Percentiles rank a stretch among this genome's conserved stretches.
Evolutionary conservation across 2,888 invertebrate species (phyloP).

Genomic region (Dryobotodes eremita): DNA sequence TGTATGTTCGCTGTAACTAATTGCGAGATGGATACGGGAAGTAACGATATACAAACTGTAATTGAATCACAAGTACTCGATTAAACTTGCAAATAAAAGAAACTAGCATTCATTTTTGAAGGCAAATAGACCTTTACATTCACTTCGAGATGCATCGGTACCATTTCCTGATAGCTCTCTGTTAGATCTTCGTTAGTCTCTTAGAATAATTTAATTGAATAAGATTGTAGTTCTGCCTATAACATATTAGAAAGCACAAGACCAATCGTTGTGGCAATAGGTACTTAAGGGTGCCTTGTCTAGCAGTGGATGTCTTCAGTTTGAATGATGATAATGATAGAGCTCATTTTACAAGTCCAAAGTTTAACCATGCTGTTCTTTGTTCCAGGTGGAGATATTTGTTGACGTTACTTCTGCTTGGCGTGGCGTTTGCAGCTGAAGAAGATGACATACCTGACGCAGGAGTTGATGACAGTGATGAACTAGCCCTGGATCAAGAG

Average conservation of each 20-base stretch:
- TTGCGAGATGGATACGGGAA: conserved; percentile 46
- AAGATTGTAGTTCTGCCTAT: not conserved
- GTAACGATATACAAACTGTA: conserved; percentile 34
- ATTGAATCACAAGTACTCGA: conserved; percentile 48
- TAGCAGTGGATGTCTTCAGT: not conserved
- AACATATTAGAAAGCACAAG: not conserved
- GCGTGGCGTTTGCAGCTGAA: conserved; percentile 78
- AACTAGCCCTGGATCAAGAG: conserved; percentile 84
- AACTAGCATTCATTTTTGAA: conserved; percentile 35
- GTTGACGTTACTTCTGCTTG: conserved; percentile 78
- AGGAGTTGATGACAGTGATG: conserved; percentile 82
- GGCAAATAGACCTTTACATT: conserved; percentile 18
- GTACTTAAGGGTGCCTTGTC: not conserved
- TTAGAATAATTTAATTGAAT: not conserved
- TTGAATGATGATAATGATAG: not conserved
- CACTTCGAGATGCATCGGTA: not conserved
- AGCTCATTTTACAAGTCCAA: not conserved
- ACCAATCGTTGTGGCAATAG: not conserved
- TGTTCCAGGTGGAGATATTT: conserved; percentile 84
- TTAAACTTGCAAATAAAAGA: conserved; percentile 51
- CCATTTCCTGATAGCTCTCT: not conserved
- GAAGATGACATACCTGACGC: conserved; percentile 84
- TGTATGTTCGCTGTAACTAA: conserved; percentile 29
- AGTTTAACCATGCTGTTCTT: conserved; percentile 49
- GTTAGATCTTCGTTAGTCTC: not conserved